Base-by-base conservation (phyloP, 2,797 vertebrate species). In the Lithobates sylvaticus region DNA sequence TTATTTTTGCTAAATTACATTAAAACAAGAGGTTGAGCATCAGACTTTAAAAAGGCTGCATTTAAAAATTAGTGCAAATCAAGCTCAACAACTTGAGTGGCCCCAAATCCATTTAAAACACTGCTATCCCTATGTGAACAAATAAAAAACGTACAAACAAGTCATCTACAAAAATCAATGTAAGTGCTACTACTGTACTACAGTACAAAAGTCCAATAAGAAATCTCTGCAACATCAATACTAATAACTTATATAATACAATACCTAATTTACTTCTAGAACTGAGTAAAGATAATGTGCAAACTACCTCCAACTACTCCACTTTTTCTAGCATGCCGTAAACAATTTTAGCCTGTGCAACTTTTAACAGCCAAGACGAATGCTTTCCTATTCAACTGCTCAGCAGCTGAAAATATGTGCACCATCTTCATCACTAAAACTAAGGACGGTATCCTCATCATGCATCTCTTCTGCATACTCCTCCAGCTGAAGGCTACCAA, bases 401-500 rank as follows among this genome's bases (percentile, higher is more conserved):
- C 96, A 96, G 90, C 94, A 96, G 90, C 92, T 96, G 91, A 96
- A 96, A 89, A 95, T 92, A 78, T 92, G 95, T 29, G 92, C 89
- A 2, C 92, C 89, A 12, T 97, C 95, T 78, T 96, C 96, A 86
- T 97, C 96, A 71, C 94, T 96, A 86, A 96, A 94, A 86, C 91
- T 93, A 26, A 96, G 89, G 81, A 92, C 92, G 29, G 90, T 91
- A 7, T 96, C 97, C 67, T 94, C 94, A 79, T 93, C 93, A 47
- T 87, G 84, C n/a, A 84, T 64, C 21, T 87, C 86, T 61, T 87
- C 86, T 18, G 89, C 90, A 82, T 96, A 96, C 91, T 97, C 96
- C 1, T 96, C 96, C 85, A 97, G 90, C 88, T 93, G 95, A 84
- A 97, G 94, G 89, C 96, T 96, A 74, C 94, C 95, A 61, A 96